A percentile compares a stretch with the other conserved stretches of the same genome.
These are phyloP conservation scores for Neodiprion virginianus DNA, from an alignment of 1,140 invertebrate genomes.

Conservation along the genomic window DNA sequence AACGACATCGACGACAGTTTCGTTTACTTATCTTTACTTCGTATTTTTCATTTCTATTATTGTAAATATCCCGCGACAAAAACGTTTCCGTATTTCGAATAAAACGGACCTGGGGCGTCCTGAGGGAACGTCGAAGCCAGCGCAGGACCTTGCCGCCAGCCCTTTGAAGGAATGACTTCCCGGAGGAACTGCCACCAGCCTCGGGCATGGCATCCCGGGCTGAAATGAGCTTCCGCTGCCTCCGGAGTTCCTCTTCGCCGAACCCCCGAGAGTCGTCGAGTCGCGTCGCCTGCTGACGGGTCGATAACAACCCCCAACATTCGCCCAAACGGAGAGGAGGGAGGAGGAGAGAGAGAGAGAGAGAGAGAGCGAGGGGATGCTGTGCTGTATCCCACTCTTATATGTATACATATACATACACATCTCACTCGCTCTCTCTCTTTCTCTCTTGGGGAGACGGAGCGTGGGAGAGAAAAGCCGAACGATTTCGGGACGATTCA, in stretches of 20 bases:
- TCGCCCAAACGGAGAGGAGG: slow-evolving; percentile 18
- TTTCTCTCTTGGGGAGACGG: slow-evolving; percentile 6
- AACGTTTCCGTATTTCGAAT: too few species aligned
- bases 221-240: slow-evolving; percentile 42
- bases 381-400: background rate
- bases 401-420: too few species aligned
- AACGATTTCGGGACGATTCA: background rate
- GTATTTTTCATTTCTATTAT: background rate
- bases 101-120: slow-evolving; percentile 41
- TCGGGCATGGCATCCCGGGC: slow-evolving; percentile 58
- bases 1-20: background rate
- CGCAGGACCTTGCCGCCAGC: slow-evolving; percentile 49
- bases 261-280: slow-evolving; percentile 20
- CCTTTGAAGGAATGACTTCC: slow-evolving; percentile 50
- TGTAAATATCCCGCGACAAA: background rate
- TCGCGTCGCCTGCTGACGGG: slow-evolving; percentile 33
- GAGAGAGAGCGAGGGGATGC: background rate
- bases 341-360: background rate
- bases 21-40: background rate
- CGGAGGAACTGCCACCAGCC: slow-evolving; percentile 45
- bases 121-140: slow-evolving; percentile 48
- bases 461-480: background rate
- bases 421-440: slow-evolving; percentile 15
- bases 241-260: slow-evolving; percentile 8
- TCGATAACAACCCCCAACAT: slow-evolving; percentile 50